Evolutionary conservation across 2,113 vertebrate species (phyloP), one percentile per base, ranked within the genome.

Genomic region (Ageneiosus marmoratus): DNA sequence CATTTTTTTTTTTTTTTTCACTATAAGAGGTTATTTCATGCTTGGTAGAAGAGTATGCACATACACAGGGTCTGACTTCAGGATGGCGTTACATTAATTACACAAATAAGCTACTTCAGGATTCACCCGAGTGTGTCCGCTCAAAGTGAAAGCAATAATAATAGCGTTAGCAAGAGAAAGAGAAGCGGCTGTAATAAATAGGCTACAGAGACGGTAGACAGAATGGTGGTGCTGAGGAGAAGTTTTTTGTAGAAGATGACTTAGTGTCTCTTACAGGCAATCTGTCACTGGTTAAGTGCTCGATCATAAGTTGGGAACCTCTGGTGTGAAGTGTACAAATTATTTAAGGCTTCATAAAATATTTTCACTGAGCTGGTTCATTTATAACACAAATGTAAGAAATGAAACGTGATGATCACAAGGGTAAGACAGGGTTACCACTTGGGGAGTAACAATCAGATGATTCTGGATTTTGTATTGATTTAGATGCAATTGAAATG

Each of bases 1-100:
- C 60, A 18, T 77, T 73, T 32, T 32, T 51, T 16, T 48, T 29
- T 46, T 67, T 70, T 48, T 15, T 81, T 75, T 73, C 34, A n/a
- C 51, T 83, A 77, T 80, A 72, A 80, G 75, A 62, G 48, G 77
- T 70, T 85, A 85, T 86, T 86, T 85, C 62, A 84, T 77, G 83
- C 80, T 83, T 83, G 69, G 85, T 67, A 81, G 79, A 55, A 88
- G 79, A 77, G 27, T 62, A 16, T 79, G 69, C 67, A 78, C 73
- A 58, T 85, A 77, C 58, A 67, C 15, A 34, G 50, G 58, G 56
- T 67, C 73, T 84, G 60, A 53, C 74, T 81, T 6, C 75, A 55
- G 85, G 55, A 78, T 84, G 70, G 50, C 76, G 73, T 85, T 65
- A 63, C 83, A 81, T 85, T 85, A 81, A 85, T 85, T 85, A 82